Evolutionary conservation across 2,888 invertebrate species (phyloP).

Genomic region (Drosophila pseudotalamancana): DNA sequence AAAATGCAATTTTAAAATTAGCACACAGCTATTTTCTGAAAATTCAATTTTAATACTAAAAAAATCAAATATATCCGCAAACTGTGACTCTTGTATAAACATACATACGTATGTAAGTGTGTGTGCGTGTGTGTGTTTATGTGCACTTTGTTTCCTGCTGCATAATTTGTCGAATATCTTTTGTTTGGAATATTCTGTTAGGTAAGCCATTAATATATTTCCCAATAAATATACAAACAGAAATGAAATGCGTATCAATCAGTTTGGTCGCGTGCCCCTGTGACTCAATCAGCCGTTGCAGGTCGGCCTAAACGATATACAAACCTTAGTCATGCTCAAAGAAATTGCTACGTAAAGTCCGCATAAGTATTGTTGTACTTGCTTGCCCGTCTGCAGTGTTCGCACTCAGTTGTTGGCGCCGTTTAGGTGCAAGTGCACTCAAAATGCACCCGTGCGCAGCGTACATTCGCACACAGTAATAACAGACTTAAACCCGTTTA

Average conservation of each 20-base stretch:
- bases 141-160: slow-evolving; percentile 40
- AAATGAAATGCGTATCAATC: slow-evolving; percentile 11
- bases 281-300: slow-evolving; percentile 21
- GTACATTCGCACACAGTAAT: slow-evolving; percentile 1
- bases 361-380: neutral
- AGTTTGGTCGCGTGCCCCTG: slow-evolving; percentile 16
- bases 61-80: neutral
- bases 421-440: slow-evolving; percentile 51
- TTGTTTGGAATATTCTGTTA: slow-evolving; percentile 25
- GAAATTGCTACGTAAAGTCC: neutral
- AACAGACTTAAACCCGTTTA: slow-evolving; percentile 10
- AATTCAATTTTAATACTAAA: neutral
- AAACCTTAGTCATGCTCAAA: slow-evolving; percentile 35
- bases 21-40: slow-evolving; percentile 1
- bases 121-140: slow-evolving; percentile 15
- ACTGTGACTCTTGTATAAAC: slow-evolving; percentile 16
- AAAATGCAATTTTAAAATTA: slow-evolving; percentile 12
- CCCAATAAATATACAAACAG: neutral
- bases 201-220: slow-evolving; percentile 25
- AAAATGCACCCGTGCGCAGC: slow-evolving; percentile 38
- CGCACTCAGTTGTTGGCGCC: slow-evolving; percentile 25
- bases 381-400: slow-evolving; percentile 20
- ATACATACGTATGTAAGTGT: slow-evolving; percentile 15
- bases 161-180: slow-evolving; percentile 24
- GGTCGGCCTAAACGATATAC: slow-evolving; percentile 1